Evolutionary conservation across 2,888 invertebrate species (phyloP).

Genomic region (Pseudococcus longispinus): DNA sequence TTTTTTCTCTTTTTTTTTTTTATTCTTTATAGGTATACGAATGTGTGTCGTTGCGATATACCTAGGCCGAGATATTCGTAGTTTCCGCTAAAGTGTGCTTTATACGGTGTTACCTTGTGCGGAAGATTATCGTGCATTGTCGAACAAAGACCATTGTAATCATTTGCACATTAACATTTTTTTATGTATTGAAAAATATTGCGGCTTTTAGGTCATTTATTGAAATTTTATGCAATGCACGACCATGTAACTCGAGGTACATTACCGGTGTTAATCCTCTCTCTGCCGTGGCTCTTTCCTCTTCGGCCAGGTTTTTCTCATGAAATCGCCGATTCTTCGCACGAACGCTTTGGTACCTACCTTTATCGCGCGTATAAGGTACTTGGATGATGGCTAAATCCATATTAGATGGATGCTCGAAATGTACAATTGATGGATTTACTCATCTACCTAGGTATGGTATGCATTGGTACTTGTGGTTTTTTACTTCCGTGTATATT

Average conservation of each 20-base stretch:
- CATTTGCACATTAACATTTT: conserved; percentile 44
- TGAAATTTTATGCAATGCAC: conserved; percentile 43
- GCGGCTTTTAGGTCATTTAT: conserved; percentile 46
- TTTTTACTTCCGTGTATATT: no score
- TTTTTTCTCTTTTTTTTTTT: background rate
- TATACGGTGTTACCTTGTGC: conserved; percentile 36
- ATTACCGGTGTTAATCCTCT: conserved; percentile 33
- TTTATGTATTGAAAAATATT: conserved; percentile 43
- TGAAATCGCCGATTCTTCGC: conserved; percentile 44
- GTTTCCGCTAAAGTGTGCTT: conserved; percentile 31
- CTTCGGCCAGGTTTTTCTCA: conserved; percentile 14
- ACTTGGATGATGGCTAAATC: background rate
- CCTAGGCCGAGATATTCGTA: background rate
- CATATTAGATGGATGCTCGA: background rate
- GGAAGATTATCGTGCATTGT: conserved; percentile 38
- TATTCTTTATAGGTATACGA: background rate
- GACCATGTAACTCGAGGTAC: conserved; percentile 30
- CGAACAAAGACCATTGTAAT: conserved; percentile 46
- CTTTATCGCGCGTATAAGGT: background rate
- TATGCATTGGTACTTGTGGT: no score
- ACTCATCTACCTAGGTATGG: no score
- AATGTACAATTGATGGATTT: background rate
- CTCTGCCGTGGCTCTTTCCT: background rate
- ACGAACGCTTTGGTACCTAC: conserved; percentile 23
- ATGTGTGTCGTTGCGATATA: background rate